Percentiles rank a stretch among this genome's conserved stretches.
Conservation (phyloP, 2,888 invertebrate species). For the Ectropis crepuscularia region DNA sequence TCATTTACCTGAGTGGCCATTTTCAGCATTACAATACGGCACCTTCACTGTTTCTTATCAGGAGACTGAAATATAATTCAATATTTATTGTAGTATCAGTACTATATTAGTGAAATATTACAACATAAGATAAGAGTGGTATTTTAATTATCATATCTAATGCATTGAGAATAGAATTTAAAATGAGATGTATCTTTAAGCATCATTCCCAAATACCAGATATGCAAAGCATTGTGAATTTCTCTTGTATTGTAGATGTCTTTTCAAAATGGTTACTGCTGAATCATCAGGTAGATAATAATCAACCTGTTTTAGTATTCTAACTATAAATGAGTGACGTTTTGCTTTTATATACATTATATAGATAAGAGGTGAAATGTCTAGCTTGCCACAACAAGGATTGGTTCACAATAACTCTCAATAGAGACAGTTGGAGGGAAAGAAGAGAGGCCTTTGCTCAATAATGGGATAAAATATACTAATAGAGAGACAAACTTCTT, state of each 20-base stretch:
- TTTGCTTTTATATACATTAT: too few relatives aligned
- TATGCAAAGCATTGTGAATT: not conserved
- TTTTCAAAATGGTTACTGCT: not conserved
- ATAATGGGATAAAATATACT: too few relatives aligned
- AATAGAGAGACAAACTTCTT: too few relatives aligned
- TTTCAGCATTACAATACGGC: slow-evolving; percentile 50
- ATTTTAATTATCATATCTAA: not conserved
- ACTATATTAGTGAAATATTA: slow-evolving; percentile 1
- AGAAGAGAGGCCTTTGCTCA: too few relatives aligned
- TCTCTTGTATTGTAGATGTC: not conserved
- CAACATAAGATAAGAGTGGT: not conserved
- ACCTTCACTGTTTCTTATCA: slow-evolving; percentile 26
- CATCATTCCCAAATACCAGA: not conserved
- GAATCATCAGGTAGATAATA: too few relatives aligned
- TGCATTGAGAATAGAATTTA: not conserved
- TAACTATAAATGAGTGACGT: too few relatives aligned
- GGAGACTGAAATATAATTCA: slow-evolving; percentile 27
- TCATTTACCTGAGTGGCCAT: slow-evolving; percentile 63
- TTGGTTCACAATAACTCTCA: too few relatives aligned
- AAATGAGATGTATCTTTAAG: not conserved
- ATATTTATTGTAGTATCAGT: not conserved
- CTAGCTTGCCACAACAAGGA: too few relatives aligned
- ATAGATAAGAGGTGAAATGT: too few relatives aligned
- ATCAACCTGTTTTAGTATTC: too few relatives aligned
- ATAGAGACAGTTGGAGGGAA: too few relatives aligned